Base-by-base conservation (phyloP, 2,797 vertebrate species). In the Garrulus glandarius region DNA sequence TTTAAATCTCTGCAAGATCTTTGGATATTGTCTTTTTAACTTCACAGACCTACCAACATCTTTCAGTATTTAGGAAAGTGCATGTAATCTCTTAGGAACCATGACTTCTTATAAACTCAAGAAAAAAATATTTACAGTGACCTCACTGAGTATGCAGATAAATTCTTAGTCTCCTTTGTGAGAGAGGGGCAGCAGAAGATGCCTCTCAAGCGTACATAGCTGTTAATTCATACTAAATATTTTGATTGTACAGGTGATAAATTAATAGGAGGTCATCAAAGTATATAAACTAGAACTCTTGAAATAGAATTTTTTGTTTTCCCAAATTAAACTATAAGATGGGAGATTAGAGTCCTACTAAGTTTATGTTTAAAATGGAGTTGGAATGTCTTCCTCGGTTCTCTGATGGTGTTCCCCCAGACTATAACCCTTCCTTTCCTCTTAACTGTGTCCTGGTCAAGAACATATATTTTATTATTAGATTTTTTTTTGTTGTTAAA, bases 71-170 rank as follows among this genome's bases (percentile, higher is more conserved):
- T 71, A 55, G 30, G n/a, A 80, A 82, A 82, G 5, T 44, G n/a
- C 6, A 5, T 70, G 7, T 46, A 70, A 71, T 75, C 44, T 67
- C 37, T 81, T 74, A 60, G 37, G 67, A 92, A 18, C 8, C 7
- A 10, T 65, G 30, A 47, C 36, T 84, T 84, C 44, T n/a, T 68
- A 15, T 78, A 91, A 92, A 95, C 23, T 56, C 36, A 75, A 46
- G 60, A 89, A 59, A 60, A 71, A 60, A 82, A 46, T 74, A 82
- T 83, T 93, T 87, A n/a, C n/a, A 86, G 19, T 76, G 56, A 52
- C 44, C 24, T 93, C 44, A 36, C 60, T 92, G 78, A 82, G 95
- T 92, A 82, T 53, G 60, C 24, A 49, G 39, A 55, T 68, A 56
- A 21, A 30, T 69, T 65, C 49, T 79, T 93, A 10, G 53, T 82